Conservation (phyloP, 2,888 invertebrate species). For the Synanthedon myopaeformis region DNA sequence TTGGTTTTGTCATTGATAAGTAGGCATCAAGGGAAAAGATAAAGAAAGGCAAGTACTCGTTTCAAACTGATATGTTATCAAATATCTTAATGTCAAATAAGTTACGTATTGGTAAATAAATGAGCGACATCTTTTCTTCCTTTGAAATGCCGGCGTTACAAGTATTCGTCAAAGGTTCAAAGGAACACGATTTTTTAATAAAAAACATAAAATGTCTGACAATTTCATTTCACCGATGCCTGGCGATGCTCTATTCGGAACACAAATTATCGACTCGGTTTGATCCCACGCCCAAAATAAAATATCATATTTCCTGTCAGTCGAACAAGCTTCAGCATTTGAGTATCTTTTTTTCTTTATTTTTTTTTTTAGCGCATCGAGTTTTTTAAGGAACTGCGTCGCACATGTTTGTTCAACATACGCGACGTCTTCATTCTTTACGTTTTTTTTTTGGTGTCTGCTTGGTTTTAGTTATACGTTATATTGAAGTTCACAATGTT, state of each 20-base stretch:
- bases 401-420: slow-evolving; percentile 65
- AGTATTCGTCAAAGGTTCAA: slow-evolving; percentile 2
- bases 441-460: slow-evolving; percentile 22
- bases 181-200: slow-evolving; percentile 27
- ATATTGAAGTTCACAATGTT: too few species aligned
- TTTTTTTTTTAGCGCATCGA: slow-evolving; percentile 43
- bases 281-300: slow-evolving; percentile 70
- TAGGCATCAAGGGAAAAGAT: too few species aligned
- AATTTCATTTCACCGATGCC: slow-evolving; percentile 53
- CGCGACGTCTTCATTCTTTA: slow-evolving; percentile 26
- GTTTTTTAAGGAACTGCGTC: slow-evolving; percentile 62
- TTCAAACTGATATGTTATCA: too few species aligned
- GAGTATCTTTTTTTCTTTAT: slow-evolving; percentile 48
- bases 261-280: slow-evolving; percentile 66
- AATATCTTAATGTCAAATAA: too few species aligned
- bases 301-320: slow-evolving; percentile 71
- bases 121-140: neutral
- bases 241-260: slow-evolving; percentile 56
- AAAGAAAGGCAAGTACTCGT: too few species aligned
- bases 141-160: slow-evolving; percentile 17
- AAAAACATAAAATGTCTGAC: slow-evolving; percentile 48
- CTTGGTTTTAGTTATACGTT: slow-evolving; percentile 4
- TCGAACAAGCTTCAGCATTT: slow-evolving; percentile 55
- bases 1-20: too few species aligned
- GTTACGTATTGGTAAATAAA: too few species aligned